Percentiles rank a stretch among this genome's conserved stretches.
phyloP scores from a whole-genome alignment of 2,113 vertebrate species.

The Zosterops hypoxanthus region DNA sequence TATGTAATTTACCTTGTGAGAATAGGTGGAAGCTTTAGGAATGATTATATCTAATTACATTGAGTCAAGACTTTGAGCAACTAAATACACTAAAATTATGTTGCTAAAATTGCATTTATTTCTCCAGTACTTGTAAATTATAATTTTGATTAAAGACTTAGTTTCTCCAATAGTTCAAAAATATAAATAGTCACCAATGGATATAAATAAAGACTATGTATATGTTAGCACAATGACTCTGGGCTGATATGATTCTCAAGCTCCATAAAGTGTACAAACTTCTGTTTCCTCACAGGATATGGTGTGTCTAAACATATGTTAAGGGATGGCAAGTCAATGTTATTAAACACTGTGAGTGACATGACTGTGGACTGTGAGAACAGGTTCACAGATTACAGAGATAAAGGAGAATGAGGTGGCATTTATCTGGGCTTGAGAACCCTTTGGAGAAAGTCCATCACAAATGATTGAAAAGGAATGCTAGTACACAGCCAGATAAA shows the following conservation, averaged over 20 bases:
- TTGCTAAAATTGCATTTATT: neutral
- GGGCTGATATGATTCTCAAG: neutral
- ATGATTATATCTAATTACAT: neutral
- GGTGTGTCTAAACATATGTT: neutral
- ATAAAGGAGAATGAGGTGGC: neutral
- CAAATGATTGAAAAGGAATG: neutral
- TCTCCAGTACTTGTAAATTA: neutral
- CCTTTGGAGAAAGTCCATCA: neutral
- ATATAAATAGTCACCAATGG: neutral
- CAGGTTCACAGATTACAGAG: neutral
- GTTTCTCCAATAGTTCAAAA: neutral
- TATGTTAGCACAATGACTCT: neutral
- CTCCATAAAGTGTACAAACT: neutral
- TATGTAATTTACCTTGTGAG: neutral
- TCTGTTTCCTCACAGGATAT: neutral
- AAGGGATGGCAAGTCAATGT: neutral
- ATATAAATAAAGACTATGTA: neutral
- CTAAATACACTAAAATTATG: neutral
- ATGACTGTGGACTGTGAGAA: neutral
- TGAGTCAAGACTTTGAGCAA: neutral
- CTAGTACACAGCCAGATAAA: neutral
- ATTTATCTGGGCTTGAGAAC: neutral
- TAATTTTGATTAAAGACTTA: neutral
- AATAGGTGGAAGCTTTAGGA: neutral
- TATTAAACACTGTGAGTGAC: neutral